Evolutionary conservation across 2,113 vertebrate genomes (phyloP).

Genomic region (Montifringilla adamsi): DNA sequence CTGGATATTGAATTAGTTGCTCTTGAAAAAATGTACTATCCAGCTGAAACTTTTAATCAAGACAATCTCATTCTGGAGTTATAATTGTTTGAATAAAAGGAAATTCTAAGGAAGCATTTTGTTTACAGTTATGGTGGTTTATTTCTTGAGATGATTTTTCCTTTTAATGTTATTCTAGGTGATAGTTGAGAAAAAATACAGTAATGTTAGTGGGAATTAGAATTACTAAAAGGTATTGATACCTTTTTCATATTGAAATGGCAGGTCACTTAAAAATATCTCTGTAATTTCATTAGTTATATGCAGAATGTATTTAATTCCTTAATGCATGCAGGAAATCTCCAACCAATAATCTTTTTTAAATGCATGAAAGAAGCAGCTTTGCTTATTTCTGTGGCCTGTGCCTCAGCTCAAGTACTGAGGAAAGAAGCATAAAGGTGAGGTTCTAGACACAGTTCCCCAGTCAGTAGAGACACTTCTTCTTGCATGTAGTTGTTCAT

Average conservation of each 20-base stretch:
- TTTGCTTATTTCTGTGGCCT: neutral
- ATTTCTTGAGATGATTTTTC: neutral
- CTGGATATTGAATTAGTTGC: neutral
- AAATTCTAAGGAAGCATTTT: neutral
- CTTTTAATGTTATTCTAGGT: neutral
- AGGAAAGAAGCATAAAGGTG: neutral
- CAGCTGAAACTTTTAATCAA: neutral
- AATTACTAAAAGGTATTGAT: neutral
- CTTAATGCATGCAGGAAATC: neutral
- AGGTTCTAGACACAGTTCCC: neutral
- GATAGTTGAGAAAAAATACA: neutral
- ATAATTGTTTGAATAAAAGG: neutral
- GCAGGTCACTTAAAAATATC: neutral
- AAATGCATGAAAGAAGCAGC: neutral
- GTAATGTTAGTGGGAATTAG: neutral
- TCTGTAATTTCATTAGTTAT: neutral
- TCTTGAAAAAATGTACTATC: neutral
- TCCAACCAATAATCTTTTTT: neutral
- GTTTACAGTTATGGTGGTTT: neutral
- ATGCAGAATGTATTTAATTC: neutral
- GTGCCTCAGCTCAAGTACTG: neutral
- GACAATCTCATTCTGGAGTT: neutral
- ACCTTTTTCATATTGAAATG: neutral
- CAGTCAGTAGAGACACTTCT: neutral
- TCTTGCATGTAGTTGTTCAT: neutral